Conservation (phyloP, 1,140 invertebrate species). For the Drosophila repletoides region DNA sequence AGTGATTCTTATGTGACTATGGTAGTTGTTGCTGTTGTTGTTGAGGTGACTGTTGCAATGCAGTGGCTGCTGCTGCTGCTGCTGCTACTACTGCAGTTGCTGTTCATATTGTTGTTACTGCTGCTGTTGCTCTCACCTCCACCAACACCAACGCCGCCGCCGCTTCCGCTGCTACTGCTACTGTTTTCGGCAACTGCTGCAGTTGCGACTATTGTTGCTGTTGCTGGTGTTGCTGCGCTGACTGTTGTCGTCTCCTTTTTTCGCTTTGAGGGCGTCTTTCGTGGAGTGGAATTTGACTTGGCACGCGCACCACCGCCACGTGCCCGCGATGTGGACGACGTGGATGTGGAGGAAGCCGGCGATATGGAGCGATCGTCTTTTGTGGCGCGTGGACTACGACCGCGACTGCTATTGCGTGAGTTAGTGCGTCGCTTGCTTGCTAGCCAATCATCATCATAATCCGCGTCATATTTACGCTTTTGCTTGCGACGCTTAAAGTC, state of each 20-base stretch:
- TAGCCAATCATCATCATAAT: slow-evolving; percentile 81
- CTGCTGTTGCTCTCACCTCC: slow-evolving; percentile 62
- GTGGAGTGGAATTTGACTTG: slow-evolving; percentile 52
- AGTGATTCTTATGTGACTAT: slow-evolving; percentile 36
- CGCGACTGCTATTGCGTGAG: slow-evolving; percentile 68
- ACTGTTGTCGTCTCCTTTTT: slow-evolving; percentile 53
- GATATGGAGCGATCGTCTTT: slow-evolving; percentile 79
- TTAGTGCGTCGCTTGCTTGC: slow-evolving; percentile 52
- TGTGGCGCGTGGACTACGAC: slow-evolving; percentile 59
- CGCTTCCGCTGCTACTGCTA: slow-evolving; percentile 3
- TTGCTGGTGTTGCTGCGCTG: slow-evolving; percentile 2
- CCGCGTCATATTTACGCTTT: slow-evolving; percentile 74
- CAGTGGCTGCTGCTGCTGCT: slow-evolving; percentile 21
- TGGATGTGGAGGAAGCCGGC: slow-evolving; percentile 74
- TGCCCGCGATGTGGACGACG: slow-evolving; percentile 63
- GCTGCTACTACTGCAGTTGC: slow-evolving; percentile 32
- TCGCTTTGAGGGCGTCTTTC: slow-evolving; percentile 68
- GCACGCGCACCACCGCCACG: slow-evolving; percentile 32
- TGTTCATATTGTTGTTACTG: slow-evolving; percentile 48
- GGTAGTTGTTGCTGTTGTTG: slow-evolving; percentile 15
- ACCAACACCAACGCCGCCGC: slow-evolving; percentile 23
- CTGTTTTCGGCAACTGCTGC: not conserved
- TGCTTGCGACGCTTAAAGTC: slow-evolving; percentile 72
- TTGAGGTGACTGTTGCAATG: slow-evolving; percentile 45
- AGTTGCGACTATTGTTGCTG: slow-evolving; percentile 29